Evolutionary conservation across 2,113 vertebrate species (phyloP).

Genomic region (Mesoclemmys tuberculata): DNA sequence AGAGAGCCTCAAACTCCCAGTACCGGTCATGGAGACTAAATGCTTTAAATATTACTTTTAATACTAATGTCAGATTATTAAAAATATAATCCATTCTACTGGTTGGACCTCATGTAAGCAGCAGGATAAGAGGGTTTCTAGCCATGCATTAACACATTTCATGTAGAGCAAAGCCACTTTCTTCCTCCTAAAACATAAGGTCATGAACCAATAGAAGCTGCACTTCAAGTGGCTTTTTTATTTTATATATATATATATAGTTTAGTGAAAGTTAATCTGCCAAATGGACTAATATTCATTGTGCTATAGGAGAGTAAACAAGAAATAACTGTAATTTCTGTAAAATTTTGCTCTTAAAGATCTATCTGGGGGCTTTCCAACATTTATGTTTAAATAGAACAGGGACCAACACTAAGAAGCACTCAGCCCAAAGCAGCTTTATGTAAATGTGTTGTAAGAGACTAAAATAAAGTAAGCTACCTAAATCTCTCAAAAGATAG

Average conservation of each 20-base stretch:
- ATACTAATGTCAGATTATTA: conserved; percentile 88
- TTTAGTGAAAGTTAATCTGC: conserved; percentile 81
- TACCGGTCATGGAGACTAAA: conserved; percentile 74
- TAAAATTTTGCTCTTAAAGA: conserved; percentile 57
- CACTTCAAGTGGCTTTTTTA: conserved; percentile 65
- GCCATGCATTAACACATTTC: conserved; percentile 85
- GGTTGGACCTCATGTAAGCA: conserved; percentile 75
- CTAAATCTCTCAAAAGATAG: conserved; percentile 68
- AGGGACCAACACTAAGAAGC: conserved; percentile 72
- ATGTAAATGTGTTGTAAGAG: conserved; percentile 65
- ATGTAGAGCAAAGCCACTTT: conserved; percentile 79
- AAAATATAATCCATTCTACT: conserved; percentile 81
- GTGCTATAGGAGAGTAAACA: conserved; percentile 66
- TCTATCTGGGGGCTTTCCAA: conserved; percentile 66
- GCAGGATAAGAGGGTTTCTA: conserved; percentile 82
- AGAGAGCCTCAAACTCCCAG: conserved; percentile 64
- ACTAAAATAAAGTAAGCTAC: conserved; percentile 75
- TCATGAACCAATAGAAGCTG: conserved; percentile 77
- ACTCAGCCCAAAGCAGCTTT: conserved; percentile 79
- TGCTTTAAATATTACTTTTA: conserved; percentile 85
- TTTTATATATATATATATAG: conserved; percentile 63
- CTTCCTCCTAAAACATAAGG: conserved; percentile 79
- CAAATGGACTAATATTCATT: conserved; percentile 48
- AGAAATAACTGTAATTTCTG: conserved; percentile 71
- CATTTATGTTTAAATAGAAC: conserved; percentile 75